phyloP scores from a whole-genome alignment of 2,888 invertebrate genomes.

The Dendrolimus pini region DNA sequence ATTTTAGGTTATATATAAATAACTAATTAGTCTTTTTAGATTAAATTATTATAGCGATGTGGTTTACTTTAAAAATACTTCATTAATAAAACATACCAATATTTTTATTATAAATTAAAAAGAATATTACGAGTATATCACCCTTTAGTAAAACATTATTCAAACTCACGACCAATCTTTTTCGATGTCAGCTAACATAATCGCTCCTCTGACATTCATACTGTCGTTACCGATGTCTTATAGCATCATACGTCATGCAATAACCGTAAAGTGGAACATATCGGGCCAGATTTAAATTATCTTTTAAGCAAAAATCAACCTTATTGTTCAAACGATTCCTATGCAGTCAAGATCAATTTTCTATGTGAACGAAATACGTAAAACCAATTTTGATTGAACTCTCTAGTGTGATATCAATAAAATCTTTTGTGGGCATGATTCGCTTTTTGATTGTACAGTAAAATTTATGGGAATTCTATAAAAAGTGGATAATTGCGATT shows the following conservation, averaged over 20 bases:
- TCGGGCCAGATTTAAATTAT: background rate
- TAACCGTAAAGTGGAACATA: background rate
- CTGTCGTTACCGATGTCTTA: background rate
- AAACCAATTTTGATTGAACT: background rate
- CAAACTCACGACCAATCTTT: constrained; percentile 10
- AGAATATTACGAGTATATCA: background rate
- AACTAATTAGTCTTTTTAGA: too few relatives aligned
- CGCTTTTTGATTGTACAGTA: background rate
- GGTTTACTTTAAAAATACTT: too few relatives aligned
- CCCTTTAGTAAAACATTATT: background rate
- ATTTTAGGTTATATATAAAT: too few relatives aligned
- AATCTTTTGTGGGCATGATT: constrained; percentile 1
- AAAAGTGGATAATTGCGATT: background rate
- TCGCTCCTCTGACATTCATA: background rate
- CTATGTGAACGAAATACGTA: background rate
- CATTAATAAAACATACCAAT: too few relatives aligned
- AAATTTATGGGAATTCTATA: background rate
- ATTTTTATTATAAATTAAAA: too few relatives aligned
- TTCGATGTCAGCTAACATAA: background rate
- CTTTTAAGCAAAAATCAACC: background rate
- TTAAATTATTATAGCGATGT: too few relatives aligned
- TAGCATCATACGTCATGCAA: background rate
- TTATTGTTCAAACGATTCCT: background rate
- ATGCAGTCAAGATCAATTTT: background rate
- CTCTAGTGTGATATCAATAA: background rate